Evolutionary conservation across 2,113 vertebrate species (phyloP).

Genomic region (Hippopotamus amphibius): DNA sequence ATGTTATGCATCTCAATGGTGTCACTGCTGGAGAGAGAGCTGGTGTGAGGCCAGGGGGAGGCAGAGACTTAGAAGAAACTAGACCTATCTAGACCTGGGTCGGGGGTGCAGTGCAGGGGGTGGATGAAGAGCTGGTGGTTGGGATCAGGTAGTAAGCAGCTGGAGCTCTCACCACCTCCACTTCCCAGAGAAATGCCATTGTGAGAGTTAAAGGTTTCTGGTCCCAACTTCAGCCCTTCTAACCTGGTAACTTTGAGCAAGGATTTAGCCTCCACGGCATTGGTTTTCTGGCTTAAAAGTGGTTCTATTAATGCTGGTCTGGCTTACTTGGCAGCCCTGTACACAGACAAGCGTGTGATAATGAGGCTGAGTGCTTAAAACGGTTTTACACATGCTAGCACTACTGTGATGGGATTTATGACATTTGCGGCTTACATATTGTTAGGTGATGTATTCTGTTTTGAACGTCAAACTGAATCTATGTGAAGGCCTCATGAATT

Average conservation of each 20-base stretch:
- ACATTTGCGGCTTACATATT: background rate
- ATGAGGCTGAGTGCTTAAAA: background rate
- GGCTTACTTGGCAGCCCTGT: background rate
- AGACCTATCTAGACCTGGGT: background rate
- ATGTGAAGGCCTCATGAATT: background rate
- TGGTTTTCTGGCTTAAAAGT: background rate
- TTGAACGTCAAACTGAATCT: background rate
- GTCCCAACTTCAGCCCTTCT: background rate
- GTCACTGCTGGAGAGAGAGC: slow-evolving; percentile 15
- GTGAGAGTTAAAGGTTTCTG: background rate
- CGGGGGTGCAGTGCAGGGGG: background rate
- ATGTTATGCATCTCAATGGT: slow-evolving; percentile 43
- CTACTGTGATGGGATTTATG: background rate
- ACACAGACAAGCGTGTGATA: background rate
- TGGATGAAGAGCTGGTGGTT: background rate
- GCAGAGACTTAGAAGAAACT: background rate
- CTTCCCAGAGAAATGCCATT: background rate
- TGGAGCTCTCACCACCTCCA: background rate
- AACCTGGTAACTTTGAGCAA: background rate
- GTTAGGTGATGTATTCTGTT: background rate
- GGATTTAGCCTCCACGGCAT: background rate
- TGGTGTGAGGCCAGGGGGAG: background rate
- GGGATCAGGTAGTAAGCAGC: background rate
- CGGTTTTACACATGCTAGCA: background rate
- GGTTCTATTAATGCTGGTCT: background rate